Evolutionary conservation across 2,797 vertebrate genomes (phyloP).

Genomic region (Cyprinodon diabolis): DNA sequence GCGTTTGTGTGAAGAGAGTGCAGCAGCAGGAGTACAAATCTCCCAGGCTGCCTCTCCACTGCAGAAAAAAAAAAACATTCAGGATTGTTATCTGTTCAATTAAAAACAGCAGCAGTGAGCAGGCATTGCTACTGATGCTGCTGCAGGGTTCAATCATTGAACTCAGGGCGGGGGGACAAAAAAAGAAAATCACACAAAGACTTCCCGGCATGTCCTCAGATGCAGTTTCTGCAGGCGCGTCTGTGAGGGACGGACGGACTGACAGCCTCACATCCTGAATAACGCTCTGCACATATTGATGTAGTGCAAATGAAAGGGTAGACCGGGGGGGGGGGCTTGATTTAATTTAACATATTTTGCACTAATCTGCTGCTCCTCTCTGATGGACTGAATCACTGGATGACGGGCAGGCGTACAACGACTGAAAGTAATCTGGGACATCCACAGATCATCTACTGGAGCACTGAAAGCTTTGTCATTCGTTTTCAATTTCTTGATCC

Average conservation of each 20-base stretch:
- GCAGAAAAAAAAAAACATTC: conserved; percentile 61
- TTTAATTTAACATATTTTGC: neutral
- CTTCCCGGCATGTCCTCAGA: conserved; percentile 29
- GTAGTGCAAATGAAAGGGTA: neutral
- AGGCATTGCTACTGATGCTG: conserved; percentile 16
- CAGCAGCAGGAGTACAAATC: conserved; percentile 51
- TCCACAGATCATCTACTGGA: neutral
- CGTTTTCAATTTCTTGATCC: neutral
- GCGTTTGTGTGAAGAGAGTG: conserved; percentile 21
- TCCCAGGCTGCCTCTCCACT: conserved; percentile 50
- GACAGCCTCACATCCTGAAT: neutral
- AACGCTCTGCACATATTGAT: neutral
- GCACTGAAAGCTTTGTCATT: too few relatives aligned
- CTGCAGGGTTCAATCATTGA: conserved; percentile 52
- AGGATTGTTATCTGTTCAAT: conserved; percentile 60
- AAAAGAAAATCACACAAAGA: conserved; percentile 14
- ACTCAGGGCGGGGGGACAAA: conserved; percentile 22
- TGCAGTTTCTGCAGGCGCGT: neutral
- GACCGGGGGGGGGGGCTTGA: neutral
- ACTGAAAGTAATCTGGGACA: conserved; percentile 5
- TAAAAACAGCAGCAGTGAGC: conserved; percentile 45
- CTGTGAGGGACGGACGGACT: too few relatives aligned
- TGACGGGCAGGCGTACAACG: neutral
- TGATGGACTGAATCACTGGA: neutral
- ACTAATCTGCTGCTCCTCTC: neutral